Base-by-base conservation (phyloP, 30 jellyfish, hydroid and myxozoan species). In the Cassiopea xamachana region DNA sequence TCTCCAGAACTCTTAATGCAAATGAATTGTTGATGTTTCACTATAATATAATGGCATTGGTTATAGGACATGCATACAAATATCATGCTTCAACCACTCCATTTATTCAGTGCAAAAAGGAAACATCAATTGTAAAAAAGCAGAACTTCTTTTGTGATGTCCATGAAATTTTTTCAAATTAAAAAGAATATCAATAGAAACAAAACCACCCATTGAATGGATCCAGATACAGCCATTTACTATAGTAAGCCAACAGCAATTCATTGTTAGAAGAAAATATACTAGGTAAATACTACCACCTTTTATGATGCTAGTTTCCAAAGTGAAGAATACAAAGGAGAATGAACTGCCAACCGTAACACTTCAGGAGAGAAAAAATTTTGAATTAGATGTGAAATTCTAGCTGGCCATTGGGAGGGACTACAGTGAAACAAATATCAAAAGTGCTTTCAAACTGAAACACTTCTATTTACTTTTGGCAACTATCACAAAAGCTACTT, bases 201-300 rank as follows among this genome's bases (percentile, higher is more conserved):
- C 39, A 27, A 27, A 27, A 27, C 39, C 39, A 27, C 39, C 39
- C 39, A 27, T 27, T 27, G 39, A 27, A 27, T 27, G 39, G 39
- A 27, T 27, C 39, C 39, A 27, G 39, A 27, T 27, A 27, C 39
- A 27, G 39, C 39, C 39, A 27, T 27, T 27, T 27, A 27, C 0
- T 27, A 27, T 27, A 46, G 67, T 50, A 75, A 46, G 27, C 18
- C 48, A 68, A 16, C 82, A 82, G 44, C 68, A 82, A 45, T 68
- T 48, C 90, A 82, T 70, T 10, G 70, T 27, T 78, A 51, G 39
- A 60, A 43, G 46, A 47, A 61, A 82, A 48, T 17, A 71, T 15
- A 70, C 85, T 49, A 45, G 69, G 46, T 5, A 84, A 83, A 84
- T 50, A 64, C 85, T 84, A 84, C 92, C 92, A 84, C 92, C 92